Evolutionary conservation across 2,797 vertebrate genomes (phyloP).

Genomic region (Peromyscus melanophrys): DNA sequence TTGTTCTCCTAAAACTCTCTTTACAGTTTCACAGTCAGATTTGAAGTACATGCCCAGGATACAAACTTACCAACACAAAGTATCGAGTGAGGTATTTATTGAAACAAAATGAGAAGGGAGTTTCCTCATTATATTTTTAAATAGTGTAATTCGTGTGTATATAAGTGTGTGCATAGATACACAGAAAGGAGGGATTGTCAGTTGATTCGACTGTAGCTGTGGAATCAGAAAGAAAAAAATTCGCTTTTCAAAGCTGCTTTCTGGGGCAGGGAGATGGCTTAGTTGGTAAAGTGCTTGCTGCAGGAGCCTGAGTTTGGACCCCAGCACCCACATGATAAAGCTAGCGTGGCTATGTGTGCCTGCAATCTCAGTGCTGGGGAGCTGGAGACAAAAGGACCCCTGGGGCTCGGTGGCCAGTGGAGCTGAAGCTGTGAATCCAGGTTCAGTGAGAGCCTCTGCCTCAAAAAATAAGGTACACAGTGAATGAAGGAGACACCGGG

Average conservation of each 20-base stretch:
- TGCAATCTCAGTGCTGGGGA: background rate
- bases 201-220: background rate
- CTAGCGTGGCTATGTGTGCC: background rate
- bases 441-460: background rate
- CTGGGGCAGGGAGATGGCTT: background rate
- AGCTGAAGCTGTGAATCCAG: background rate
- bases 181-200: background rate
- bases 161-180: background rate
- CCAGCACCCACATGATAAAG: background rate
- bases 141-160: background rate
- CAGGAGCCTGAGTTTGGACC: background rate
- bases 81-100: background rate
- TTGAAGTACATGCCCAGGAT: background rate
- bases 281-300: background rate
- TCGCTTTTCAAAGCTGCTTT: background rate
- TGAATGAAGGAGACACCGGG: background rate
- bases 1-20: background rate
- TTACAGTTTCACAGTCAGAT: background rate
- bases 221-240: background rate
- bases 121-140: slow-evolving; percentile 57
- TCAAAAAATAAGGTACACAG: background rate
- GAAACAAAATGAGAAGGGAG: background rate
- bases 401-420: background rate
- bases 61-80: background rate
- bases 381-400: background rate